Base-by-base conservation (phyloP, 2,888 invertebrate genomes). In the Axea sp. region DNA sequence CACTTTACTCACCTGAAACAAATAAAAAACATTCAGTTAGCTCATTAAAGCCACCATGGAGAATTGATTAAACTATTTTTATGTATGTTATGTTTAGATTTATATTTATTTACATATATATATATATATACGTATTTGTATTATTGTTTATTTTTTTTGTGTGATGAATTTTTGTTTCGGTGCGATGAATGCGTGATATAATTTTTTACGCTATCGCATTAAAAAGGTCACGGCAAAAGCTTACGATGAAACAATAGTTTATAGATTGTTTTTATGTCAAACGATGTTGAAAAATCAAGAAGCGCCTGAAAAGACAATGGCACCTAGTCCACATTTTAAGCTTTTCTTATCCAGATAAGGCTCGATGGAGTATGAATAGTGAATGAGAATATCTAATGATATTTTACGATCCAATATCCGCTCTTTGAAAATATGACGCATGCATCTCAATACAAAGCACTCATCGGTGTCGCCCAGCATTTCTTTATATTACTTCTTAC, bases 311-410 rank as follows among this genome's bases (percentile, higher is more conserved):
- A 60, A 30, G 75, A 60, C 72, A 71, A 57, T 11, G 17, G 47
- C 26, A 41, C 9, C 30, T 14, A 62, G 62, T 47, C 47, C 31
- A 30, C 41, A 55, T 62, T 53, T 41, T 30, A 28, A 41, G 8
- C 35, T 49, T 71, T 59, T 17, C 28, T 72, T 53, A 65, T 59
- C 73, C 39, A 39, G 59, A 59, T 73, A 31, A 41, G 72, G 78
- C 67, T 71, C 76, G 80, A 83, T 84, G 80, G 81, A 79, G 76
- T 79, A 78, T 77, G 80, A 84, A 83, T 83, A 83, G 83, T 81
- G 81, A 81, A 83, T 80, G 82, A n/a, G n/a, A 84, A 84, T 83
- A 83, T 80, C 79, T 84, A 84, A 85, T 82, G 81, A 81, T 77
- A 73, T 78, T 83, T 83, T 81, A 81, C 81, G 81, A 80, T 72